phyloP scores from a whole-genome alignment of 2,113 vertebrate species.

The Setophaga kirtlandii region DNA sequence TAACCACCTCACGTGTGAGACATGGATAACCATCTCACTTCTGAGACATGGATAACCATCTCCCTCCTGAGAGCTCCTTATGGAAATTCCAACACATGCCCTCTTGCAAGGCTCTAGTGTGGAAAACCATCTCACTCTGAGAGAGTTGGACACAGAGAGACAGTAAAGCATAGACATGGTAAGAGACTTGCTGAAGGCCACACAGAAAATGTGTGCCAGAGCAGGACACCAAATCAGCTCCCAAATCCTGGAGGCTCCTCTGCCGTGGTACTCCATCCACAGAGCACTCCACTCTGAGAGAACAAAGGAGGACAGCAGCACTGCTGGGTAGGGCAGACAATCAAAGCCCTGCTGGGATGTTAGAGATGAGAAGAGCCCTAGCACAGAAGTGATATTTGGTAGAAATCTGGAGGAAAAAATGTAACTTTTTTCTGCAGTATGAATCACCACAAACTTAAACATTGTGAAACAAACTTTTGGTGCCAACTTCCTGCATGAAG shows the following conservation, averaged over 20 bases:
- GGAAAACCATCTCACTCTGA: not conserved
- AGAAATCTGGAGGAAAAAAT: not conserved
- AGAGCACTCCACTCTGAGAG: not conserved
- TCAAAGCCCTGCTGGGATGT: fast-evolving
- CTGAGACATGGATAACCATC: too few species aligned
- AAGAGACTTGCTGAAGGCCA: not conserved
- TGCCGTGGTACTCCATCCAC: fast-evolving
- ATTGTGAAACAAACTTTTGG: not conserved
- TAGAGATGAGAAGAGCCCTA: not conserved
- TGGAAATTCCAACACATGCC: not conserved
- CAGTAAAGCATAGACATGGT: not conserved
- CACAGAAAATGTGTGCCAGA: not conserved
- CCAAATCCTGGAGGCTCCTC: not conserved
- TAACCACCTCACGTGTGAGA: too few species aligned
- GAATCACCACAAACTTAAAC: not conserved
- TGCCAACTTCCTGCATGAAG: not conserved
- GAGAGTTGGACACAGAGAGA: not conserved
- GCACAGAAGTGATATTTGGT: not conserved
- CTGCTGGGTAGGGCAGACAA: not conserved
- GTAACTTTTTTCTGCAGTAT: not conserved
- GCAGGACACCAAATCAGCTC: not conserved
- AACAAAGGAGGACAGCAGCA: not conserved
- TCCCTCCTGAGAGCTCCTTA: not conserved
- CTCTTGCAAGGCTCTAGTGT: not conserved
- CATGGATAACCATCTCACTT: too few species aligned